Evolutionary conservation across 2,113 vertebrate species (phyloP), one percentile per base, ranked within the genome.

Genomic region (Hippocampus comes): DNA sequence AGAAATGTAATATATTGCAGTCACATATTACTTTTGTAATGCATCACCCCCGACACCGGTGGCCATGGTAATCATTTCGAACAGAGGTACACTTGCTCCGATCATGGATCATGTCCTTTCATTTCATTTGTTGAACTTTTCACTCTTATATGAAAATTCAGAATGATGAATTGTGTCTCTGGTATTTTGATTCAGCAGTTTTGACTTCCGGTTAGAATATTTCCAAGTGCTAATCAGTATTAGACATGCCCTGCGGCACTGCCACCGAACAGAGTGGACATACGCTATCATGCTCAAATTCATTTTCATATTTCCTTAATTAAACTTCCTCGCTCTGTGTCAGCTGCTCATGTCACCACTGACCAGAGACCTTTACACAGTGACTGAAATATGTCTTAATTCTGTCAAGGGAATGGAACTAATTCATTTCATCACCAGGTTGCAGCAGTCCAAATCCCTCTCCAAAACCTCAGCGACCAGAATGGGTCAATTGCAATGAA

Each of bases 371-470:
- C 73, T 78, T 76, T 66, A 75, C 66, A 68, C 65, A 41, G 76
- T 79, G 78, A 79, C 63, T 80, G 75, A 76, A 83, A 77, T 73
- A 73, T 80, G 75, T 77, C 71, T 76, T 70, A 55, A 80, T 76
- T 81, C 43, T 70, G 64, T 78, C 61, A 65, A 73, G 68, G 61
- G 69, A 78, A 80, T 82, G 71, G 63, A 79, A 70, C 77, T 81
- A 77, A 83, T 83, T 77, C 67, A 84, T 88, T 83, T 77, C 34
- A 77, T 77, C 78, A 78, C 66, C 67, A 60, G 80, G 78, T 77
- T 77, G 75, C 66, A 74, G 63, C 18, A 63, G 73, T 57, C 63
- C 69, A 57, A 68, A 55, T 60, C 75, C 73, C 78, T 70, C 65
- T 72, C 41, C 67, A 61, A 71, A 66, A 66, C 2, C 14, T 46